Evolutionary conservation across 1,140 invertebrate species (phyloP).

Genomic region (Thaumetopoea pityocampa): DNA sequence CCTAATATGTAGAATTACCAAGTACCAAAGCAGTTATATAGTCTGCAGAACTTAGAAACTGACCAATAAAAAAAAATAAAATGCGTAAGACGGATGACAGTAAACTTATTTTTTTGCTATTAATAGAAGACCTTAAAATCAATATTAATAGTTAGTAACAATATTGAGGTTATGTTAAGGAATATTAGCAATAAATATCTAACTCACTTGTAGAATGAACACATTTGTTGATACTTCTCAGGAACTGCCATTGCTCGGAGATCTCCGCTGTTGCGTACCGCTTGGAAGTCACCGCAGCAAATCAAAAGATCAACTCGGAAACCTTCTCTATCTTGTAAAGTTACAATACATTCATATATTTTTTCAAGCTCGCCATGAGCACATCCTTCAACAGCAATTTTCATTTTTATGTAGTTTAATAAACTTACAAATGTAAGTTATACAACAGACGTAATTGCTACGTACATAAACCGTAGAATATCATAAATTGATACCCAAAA

Average conservation of each 20-base stretch:
- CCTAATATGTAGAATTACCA: no score
- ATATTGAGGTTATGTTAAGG: no score
- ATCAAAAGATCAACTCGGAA: conserved; percentile 92
- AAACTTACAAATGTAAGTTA: neutral
- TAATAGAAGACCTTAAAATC: no score
- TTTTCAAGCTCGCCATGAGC: conserved; percentile 97
- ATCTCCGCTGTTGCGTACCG: conserved; percentile 86
- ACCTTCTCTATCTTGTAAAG: conserved; percentile 82
- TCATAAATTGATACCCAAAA: no score
- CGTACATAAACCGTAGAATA: no score
- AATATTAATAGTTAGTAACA: no score
- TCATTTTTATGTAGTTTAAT: conserved; percentile 83
- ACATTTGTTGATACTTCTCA: conserved; percentile 93
- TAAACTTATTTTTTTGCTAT: no score
- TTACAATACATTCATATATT: conserved; percentile 91
- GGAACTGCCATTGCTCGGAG: conserved; percentile 95
- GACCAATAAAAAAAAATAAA: no score
- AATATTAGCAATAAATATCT: no score
- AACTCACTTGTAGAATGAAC: conserved; percentile 97
- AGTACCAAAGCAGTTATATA: no score
- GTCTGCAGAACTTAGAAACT: no score
- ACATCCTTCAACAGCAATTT: conserved; percentile 97
- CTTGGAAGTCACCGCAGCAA: conserved; percentile 99
- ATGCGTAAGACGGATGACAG: no score
- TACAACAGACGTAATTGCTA: neutral